Base-by-base conservation (phyloP, 2,113 vertebrate genomes). In the Burhinus oedicnemus region DNA sequence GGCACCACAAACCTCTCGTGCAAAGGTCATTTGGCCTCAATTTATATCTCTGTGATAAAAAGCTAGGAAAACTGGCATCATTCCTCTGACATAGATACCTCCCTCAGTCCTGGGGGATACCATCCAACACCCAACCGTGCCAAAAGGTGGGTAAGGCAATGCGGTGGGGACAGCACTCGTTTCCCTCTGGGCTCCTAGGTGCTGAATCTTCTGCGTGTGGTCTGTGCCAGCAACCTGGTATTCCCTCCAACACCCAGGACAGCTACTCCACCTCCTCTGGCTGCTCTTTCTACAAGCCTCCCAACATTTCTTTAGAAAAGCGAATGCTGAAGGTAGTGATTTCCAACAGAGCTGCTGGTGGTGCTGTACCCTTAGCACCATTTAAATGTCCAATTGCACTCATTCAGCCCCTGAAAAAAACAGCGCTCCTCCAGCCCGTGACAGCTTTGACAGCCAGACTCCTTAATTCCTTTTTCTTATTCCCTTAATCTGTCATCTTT, bases 401-500 rank as follows among this genome's bases (percentile, higher is more conserved):
- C 97, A 88, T 90, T 70, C 95, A 71, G 91, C 71, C 93, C 95
- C 96, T 55, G 72, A 66, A 93, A 96, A 93, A 93, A 86, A 2
- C 76, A 10, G 90, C 26, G 18, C 96, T 90, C 79, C 97, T 95
- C 87, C 97, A 96, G 97, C 69, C 97, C 81, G 36, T 98, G 99
- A 99, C 99, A 99, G 98, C 98, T 98, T 97, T 98, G 98, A 99
- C 98, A 99, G 99, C 98, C 98, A 99, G 98, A 98, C 98, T 98
- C 98, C 98, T 99, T 99, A 99, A 99, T 99, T 99, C 99, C 98
- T 98, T 98, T 98, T 98, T 98, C 99, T 99, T 98, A 98, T 98
- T 99, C 99, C 98, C 98, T 99, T 99, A 99, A 99, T 99, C 99
- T 99, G 99, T 99, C 99, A 99, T 99, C 99, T 99, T 99, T 99